Conservation (phyloP, 2,888 invertebrate species). For the Acrocyrtus sp. region DNA sequence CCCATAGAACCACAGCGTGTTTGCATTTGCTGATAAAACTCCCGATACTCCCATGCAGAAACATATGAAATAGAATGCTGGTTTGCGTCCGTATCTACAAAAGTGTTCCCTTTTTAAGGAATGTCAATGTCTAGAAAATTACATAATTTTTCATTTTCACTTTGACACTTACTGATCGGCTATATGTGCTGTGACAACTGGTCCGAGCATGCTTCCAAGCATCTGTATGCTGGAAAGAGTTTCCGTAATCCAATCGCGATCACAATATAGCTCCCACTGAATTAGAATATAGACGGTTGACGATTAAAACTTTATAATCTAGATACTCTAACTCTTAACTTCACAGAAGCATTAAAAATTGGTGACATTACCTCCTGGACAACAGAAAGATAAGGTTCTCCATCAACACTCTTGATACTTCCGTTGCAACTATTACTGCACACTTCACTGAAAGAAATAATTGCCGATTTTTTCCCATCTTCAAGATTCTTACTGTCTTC, state of each 20-base stretch:
- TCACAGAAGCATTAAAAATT: background rate
- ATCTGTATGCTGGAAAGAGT: slow-evolving; percentile 57
- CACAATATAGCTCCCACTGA: slow-evolving; percentile 58
- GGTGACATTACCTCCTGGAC: slow-evolving; percentile 55
- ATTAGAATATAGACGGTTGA: too few species aligned
- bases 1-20: slow-evolving; percentile 45
- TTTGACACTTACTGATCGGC: slow-evolving; percentile 52
- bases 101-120: background rate
- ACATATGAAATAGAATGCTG: slow-evolving; percentile 50
- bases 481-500: background rate
- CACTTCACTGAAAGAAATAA: slow-evolving; percentile 21
- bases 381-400: slow-evolving; percentile 49
- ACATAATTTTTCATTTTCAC: too few species aligned
- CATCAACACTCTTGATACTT: background rate
- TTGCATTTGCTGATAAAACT: slow-evolving; percentile 47
- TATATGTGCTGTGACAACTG: slow-evolving; percentile 52
- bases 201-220: slow-evolving; percentile 54
- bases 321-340: too few species aligned
- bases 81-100: slow-evolving; percentile 55
- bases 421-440: slow-evolving; percentile 34
- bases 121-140: too few species aligned
- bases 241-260: slow-evolving; percentile 57
- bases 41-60: slow-evolving; percentile 55
- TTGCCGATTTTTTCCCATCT: too few species aligned
- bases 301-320: background rate